Evolutionary conservation across 1,140 invertebrate species (phyloP), one percentile per base, ranked within the genome.

Genomic region (Melipona quadrifasciata): DNA sequence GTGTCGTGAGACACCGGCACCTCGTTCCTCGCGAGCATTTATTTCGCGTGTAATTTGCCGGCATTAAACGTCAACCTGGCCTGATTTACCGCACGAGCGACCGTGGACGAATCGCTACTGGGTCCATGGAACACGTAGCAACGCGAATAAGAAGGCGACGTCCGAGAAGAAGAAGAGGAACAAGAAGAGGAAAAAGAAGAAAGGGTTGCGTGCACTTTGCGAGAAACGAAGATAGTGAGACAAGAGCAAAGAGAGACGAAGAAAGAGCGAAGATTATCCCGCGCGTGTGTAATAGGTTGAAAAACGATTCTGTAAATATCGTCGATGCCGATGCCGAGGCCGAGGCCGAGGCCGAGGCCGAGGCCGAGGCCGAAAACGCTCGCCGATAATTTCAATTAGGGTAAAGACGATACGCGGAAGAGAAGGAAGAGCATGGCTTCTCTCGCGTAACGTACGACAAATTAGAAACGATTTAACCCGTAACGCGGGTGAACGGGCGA

Each of bases 31-130:
- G 87, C 79, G 86, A 80, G 90, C 92, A 94, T 94, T 94, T 94
- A 93, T 94, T 94, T 93, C 91, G 91, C 93, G 92, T 93, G 93
- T 94, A 94, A 94, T 94, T 94, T 94, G 93, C 93, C 89, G 93
- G 93, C 87, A 93, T 94, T 94, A 93, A 94, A 94, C 91, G 93
- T 94, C 93, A 92, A 88, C 88, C 88, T 90, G 90, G 90, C 82
- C 92, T 94, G 93, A 95, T 95, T 94, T 94, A 94, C 92, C 92
- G 91, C 91, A 89, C 90, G 90, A 91, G 89, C 85, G 89, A 92
- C 90, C 91, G 88, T 91, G 91, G 90, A 93, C 92, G 91, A 94
- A 93, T 93, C 90, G 93, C 93, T 94, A 94, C 92, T 83, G 94
- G 91, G 88, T 71, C 90, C 88, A 86, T 85, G 88, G 86, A 91